Base-by-base conservation (phyloP, 2,113 vertebrate species). In the Heteronetta atricapilla region DNA sequence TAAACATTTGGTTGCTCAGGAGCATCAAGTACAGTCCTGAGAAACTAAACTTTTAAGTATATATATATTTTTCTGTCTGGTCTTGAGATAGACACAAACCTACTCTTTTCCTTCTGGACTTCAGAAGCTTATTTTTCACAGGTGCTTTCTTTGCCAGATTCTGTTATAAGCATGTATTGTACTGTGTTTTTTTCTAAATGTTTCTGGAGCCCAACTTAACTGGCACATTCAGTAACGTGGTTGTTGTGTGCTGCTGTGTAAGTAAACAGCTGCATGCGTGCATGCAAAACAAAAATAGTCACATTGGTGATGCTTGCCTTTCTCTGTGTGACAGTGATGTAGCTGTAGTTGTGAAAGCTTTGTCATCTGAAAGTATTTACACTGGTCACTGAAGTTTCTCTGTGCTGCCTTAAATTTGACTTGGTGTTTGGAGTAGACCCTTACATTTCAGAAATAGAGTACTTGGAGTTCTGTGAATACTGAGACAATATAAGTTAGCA, bases 51-150 rank as follows among this genome's bases (percentile, higher is more conserved):
- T 67, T 42, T 93, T 82, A 88, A 66, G 55, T 3, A 63, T 62
- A 36, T 94, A 93, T 70, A 40, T 40, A 11, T 62, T 82, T 92
- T 62, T 36, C 56, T 10, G 28, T 90, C 68, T 82, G 44, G 22
- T 86, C 31, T 96, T 95, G 88, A 95, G 67, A 80, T 63, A 28
- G 72, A 92, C 82, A 84, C 94, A 83, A 96, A 97, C 92, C 91
- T 91, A 85, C 89, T 97, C 91, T 91, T 97, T 84, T 74, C 64
- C 50, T 96, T 94, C 70, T 93, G 56, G 75, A 92, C 95, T 94
- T 67, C 79, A 82, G 92, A 94, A 96, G 93, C 94, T 97, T 93
- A 67, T 96, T 95, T 97, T 97, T 86, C 94, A 94, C 76, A 86
- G 63, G 79, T 94, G 70, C 86, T 77, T 95, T 97, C 84, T 72